Conservation (phyloP, 2,888 invertebrate species). For the Cynaeus angustus region DNA sequence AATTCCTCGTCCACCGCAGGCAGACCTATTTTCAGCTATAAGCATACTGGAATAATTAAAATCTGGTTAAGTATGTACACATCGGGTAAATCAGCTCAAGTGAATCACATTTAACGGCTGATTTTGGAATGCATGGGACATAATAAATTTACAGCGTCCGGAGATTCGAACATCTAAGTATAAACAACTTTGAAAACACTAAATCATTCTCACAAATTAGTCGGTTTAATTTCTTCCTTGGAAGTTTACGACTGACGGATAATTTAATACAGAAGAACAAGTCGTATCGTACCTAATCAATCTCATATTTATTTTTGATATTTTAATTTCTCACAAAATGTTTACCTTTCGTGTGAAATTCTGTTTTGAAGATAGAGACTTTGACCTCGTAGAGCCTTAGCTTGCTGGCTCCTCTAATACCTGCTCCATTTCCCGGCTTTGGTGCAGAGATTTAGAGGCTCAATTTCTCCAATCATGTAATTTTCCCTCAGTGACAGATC, state of each 20-base stretch:
- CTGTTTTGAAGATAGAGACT: too few relatives aligned
- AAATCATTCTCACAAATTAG: slow-evolving; percentile 2
- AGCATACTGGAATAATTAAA: slow-evolving; percentile 42
- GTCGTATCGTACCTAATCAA: too few relatives aligned
- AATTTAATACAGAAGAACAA: too few relatives aligned
- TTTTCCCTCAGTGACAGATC: slow-evolving; percentile 18
- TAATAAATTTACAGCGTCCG: slow-evolving; percentile 2
- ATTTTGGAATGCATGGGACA: background rate
- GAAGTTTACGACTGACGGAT: too few relatives aligned
- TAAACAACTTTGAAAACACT: background rate
- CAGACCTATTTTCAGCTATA: slow-evolving; percentile 27
- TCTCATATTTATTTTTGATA: too few relatives aligned
- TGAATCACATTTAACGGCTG: slow-evolving; percentile 10
- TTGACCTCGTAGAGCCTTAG: too few relatives aligned
- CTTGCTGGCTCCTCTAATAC: too few relatives aligned
- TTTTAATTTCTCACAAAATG: too few relatives aligned
- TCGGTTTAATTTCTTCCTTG: background rate
- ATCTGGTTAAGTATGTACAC: slow-evolving; percentile 30
- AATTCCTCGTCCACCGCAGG: slow-evolving; percentile 34
- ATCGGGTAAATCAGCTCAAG: slow-evolving; percentile 19
- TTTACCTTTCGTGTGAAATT: too few relatives aligned
- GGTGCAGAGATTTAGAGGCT: slow-evolving; percentile 8
- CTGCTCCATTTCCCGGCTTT: background rate
- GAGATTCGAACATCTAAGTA: background rate
- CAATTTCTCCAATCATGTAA: slow-evolving; percentile 8